These are phyloP conservation scores for Palythoa caribaeorum DNA, from an alignment of 92 coral and sea anemone genomes.

Conservation along the genomic window DNA sequence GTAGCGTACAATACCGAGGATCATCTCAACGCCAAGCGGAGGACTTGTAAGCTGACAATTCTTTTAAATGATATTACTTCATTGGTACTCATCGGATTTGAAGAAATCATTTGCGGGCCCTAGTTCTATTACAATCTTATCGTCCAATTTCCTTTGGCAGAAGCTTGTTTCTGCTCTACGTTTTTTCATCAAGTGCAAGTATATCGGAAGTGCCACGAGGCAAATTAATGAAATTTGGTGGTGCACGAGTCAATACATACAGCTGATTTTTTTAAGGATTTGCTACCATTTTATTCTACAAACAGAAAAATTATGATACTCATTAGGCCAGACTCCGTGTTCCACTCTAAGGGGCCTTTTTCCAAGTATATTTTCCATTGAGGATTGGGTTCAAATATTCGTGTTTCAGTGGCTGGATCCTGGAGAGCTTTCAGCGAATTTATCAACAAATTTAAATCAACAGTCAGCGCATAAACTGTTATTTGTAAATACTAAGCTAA, in stretches of 20 bases:
- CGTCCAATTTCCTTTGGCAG: background rate
- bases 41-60: background rate
- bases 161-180: background rate
- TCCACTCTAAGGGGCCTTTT: background rate
- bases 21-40: no score
- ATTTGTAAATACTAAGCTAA: background rate
- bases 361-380: no score
- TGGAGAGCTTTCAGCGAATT: background rate
- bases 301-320: background rate
- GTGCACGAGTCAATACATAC: background rate
- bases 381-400: background rate
- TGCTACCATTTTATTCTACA: background rate
- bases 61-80: background rate
- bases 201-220: conserved; percentile 16
- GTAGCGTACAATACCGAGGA: no score
- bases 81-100: background rate
- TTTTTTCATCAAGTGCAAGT: background rate
- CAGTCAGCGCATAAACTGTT: background rate
- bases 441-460: conserved; percentile 1
- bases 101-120: background rate
- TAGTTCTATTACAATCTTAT: background rate
- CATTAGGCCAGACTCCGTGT: background rate
- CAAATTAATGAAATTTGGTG: background rate
- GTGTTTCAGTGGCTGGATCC: background rate
- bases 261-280: background rate